Evolutionary conservation across 2,888 invertebrate genomes (phyloP).

Genomic region (Marronus borbonicus): DNA sequence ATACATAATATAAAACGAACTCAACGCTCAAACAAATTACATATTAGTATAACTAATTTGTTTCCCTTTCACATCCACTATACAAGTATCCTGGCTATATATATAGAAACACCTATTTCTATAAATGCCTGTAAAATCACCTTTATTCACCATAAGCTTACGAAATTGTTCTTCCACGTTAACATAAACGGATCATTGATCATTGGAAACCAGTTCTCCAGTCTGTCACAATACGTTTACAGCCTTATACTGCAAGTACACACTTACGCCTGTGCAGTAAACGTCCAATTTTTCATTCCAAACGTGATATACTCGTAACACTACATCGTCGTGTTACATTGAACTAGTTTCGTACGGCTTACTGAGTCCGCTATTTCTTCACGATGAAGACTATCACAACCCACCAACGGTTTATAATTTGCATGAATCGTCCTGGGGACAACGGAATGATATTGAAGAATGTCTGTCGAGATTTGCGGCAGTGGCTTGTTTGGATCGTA

Average conservation of each 20-base stretch:
- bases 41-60: conserved; percentile 35
- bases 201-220: conserved; percentile 34
- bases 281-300: background rate
- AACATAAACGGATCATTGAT: conserved; percentile 7
- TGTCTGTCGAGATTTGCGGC: background rate
- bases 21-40: conserved; percentile 29
- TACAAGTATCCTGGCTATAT: conserved; percentile 2
- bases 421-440: background rate
- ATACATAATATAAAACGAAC: background rate
- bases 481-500: background rate
- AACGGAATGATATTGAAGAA: conserved; percentile 8
- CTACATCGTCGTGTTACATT: conserved; percentile 14
- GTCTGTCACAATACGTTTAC: conserved; percentile 12
- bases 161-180: conserved; percentile 23
- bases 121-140: conserved; percentile 14
- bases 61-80: conserved; percentile 43
- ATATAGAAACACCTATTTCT: conserved; percentile 5
- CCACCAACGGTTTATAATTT: background rate
- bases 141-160: conserved; percentile 9
- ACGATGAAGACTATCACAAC: background rate
- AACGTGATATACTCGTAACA: background rate
- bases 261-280: background rate
- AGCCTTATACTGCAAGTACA: background rate
- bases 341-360: conserved; percentile 25
- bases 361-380: conserved; percentile 28